Evolutionary conservation across 2,888 invertebrate species (phyloP), one percentile per base, ranked within the genome.

Genomic region (Schizaphis graminum): DNA sequence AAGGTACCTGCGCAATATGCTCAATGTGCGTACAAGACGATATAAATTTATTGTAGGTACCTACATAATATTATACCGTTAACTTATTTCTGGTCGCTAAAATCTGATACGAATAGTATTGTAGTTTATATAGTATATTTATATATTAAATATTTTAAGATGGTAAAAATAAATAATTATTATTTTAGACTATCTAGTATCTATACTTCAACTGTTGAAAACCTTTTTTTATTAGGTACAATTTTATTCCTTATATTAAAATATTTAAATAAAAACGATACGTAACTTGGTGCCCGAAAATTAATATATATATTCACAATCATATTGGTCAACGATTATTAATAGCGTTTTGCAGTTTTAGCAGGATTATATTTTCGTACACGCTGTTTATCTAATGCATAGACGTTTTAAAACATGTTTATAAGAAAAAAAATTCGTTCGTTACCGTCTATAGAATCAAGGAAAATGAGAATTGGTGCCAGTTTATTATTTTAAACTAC

Each of bases 51-150:
- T 87, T 47, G 61, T 35, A 28, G 24, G 26, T 84, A 91, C 41
- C 49, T 47, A 67, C 7, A 26, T 44, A 57, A 28, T 67, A 67
- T 28, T 53, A 57, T 47, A 87, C 86, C 91, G 91, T 86, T 86
- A 86, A 67, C 49, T 86, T 67, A 88, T 92, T 61, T 67, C 88
- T 88, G 67, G 88, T 88, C 67, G 88, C 88, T 92, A 92, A 92
- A 77, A 92, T 92, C 67, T 41, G 53, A 67, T 67, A 88, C 92
- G 53, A 92, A 67, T 77, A 77, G 35, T 57, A 91, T 86, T 35
- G 67, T 92, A 49, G 57, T 41, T 11, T 13, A 49, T 13, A 49
- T 28, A 44, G 21, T 35, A 47, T 24, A 85, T 87, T 61, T 61
- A 49, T 41, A 61, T 87, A 61, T n/a, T 24, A 87, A 49, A 53